A percentile compares a stretch with the other conserved stretches of the same genome.
Evolutionary conservation across 2,888 invertebrate genomes (phyloP).

Genomic region (Tachina fera): DNA sequence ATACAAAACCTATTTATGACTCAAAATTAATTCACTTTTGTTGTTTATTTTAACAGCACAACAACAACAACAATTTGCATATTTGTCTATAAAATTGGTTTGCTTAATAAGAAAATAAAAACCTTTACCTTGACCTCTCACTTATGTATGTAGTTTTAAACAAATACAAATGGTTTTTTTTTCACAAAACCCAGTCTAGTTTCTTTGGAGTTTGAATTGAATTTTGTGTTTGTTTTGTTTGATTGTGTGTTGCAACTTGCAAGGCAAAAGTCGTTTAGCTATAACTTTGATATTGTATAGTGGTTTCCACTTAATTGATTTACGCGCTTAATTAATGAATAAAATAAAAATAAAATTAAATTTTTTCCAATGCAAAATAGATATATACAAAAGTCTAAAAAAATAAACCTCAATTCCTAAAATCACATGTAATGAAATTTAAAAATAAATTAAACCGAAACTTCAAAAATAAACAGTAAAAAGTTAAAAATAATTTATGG

Average conservation of each 20-base stretch:
- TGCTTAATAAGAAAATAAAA: conserved; percentile 31
- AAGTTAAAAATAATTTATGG: no score
- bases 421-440: no score
- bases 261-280: neutral
- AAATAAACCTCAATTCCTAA: no score
- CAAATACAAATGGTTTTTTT: conserved; percentile 21
- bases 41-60: conserved; percentile 33
- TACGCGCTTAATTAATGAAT: no score
- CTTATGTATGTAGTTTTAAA: conserved; percentile 44
- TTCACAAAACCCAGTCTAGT: conserved; percentile 5
- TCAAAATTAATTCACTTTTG: conserved; percentile 30
- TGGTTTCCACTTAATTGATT: no score
- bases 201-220: neutral
- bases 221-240: neutral
- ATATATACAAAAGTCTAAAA: no score
- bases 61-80: conserved; percentile 49
- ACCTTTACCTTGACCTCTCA: conserved; percentile 67
- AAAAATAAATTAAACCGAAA: no score
- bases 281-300: conserved; percentile 31
- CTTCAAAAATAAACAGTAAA: no score
- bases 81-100: conserved; percentile 29
- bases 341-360: no score
- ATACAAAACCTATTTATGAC: conserved; percentile 18
- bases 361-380: no score
- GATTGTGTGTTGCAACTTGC: conserved; percentile 3